These are phyloP conservation scores for Luperina testacea DNA, from an alignment of 2,888 invertebrate genomes.

Conservation along the genomic window DNA sequence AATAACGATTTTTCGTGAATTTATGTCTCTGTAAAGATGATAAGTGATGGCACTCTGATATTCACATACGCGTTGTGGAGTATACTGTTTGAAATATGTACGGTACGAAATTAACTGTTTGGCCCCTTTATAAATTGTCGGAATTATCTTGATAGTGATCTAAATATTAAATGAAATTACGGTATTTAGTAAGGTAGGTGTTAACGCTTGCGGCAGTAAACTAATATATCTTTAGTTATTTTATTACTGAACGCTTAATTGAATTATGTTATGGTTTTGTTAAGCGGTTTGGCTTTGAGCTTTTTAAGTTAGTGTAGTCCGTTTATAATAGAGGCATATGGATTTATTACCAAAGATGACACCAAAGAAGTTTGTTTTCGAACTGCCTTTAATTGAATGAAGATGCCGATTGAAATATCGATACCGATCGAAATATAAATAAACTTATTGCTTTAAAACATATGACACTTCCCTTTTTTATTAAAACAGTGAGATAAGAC, in stretches of 20 bases:
- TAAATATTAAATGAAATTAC: constrained; percentile 72
- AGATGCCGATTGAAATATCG: no score
- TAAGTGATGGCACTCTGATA: constrained; percentile 65
- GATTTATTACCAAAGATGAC: constrained; percentile 35
- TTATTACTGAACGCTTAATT: constrained; percentile 53
- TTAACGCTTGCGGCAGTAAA: constrained; percentile 66
- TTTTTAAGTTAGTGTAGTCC: constrained; percentile 24
- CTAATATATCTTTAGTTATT: constrained; percentile 56
- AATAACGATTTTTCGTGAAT: constrained; percentile 84
- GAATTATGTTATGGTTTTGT: constrained; percentile 55
- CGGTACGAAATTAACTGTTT: constrained; percentile 53
- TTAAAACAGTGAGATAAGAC: not conserved
- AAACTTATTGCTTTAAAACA: not conserved
- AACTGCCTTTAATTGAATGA: not conserved
- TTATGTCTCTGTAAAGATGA: constrained; percentile 79
- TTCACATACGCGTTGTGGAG: constrained; percentile 51
- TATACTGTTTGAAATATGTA: constrained; percentile 62
- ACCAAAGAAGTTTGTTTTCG: not conserved
- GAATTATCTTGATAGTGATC: constrained; percentile 65
- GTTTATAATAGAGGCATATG: constrained; percentile 10
- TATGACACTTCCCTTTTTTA: not conserved
- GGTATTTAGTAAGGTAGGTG: constrained; percentile 65
- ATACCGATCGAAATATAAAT: not conserved
- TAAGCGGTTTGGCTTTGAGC: constrained; percentile 46
- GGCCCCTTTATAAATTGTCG: constrained; percentile 51